These are phyloP conservation scores for Lathamus discolor DNA, from an alignment of 2,113 vertebrate genomes.

Conservation along the genomic window DNA sequence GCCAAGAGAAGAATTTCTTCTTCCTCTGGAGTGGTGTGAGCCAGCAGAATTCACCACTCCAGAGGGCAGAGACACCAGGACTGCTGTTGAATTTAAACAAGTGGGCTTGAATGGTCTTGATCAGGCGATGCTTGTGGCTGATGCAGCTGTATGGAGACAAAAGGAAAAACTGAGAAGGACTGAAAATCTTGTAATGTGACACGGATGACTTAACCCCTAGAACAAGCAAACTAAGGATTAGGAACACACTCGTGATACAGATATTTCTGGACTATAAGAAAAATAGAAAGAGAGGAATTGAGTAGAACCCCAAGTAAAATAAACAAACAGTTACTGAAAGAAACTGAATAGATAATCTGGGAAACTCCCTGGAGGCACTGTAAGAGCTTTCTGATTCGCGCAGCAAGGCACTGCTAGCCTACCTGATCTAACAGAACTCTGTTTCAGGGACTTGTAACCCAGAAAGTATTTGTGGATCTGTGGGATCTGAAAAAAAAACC, in stretches of 20 bases:
- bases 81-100: conserved; percentile 64
- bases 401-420: background rate
- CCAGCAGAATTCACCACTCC: conserved; percentile 56
- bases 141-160: conserved; percentile 62
- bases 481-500: background rate
- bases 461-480: background rate
- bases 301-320: background rate
- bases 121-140: conserved; percentile 51
- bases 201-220: background rate
- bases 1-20: conserved; percentile 49
- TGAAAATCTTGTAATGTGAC: background rate
- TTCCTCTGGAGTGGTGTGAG: conserved; percentile 57
- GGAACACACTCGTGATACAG: background rate
- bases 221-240: background rate
- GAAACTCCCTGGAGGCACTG: background rate
- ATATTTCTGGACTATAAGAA: background rate
- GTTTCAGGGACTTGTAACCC: background rate
- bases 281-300: background rate
- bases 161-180: conserved; percentile 2
- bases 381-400: background rate
- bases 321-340: background rate
- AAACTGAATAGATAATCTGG: background rate
- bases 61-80: conserved; percentile 19
- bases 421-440: background rate
- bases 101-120: conserved; percentile 28